Percentiles rank a stretch among this genome's conserved stretches.
Evolutionary conservation across 2,888 invertebrate species (phyloP).

Genomic region (Rhagophthalmus giganteus): DNA sequence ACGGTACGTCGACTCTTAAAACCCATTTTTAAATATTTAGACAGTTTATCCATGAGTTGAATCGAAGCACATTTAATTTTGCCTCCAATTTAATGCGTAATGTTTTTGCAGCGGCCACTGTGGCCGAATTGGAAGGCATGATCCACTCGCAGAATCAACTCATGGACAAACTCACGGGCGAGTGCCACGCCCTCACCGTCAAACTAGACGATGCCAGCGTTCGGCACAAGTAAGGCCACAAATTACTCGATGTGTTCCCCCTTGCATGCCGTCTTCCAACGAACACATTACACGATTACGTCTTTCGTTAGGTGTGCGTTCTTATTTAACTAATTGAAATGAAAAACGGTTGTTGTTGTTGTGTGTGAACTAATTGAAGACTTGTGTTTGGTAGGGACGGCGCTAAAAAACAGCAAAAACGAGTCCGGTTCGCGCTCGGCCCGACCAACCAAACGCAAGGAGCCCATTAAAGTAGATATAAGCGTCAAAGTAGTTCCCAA

Average conservation of each 20-base stretch:
- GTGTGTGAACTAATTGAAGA: constrained; percentile 23
- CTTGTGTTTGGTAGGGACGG: constrained; percentile 56
- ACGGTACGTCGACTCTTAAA: constrained; percentile 77
- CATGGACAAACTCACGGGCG: constrained; percentile 88
- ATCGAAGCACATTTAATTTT: constrained; percentile 8
- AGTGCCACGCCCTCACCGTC: constrained; percentile 86
- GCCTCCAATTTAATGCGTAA: constrained; percentile 28
- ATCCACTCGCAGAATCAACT: constrained; percentile 89
- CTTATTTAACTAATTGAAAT: too few relatives aligned
- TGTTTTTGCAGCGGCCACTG: constrained; percentile 77
- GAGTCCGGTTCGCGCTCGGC: constrained; percentile 55
- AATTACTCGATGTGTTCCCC: constrained; percentile 14
- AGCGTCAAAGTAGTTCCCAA: constrained; percentile 75
- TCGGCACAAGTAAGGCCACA: constrained; percentile 83
- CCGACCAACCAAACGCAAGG: constrained; percentile 61
- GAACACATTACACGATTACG: too few relatives aligned
- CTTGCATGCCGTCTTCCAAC: constrained; percentile 9
- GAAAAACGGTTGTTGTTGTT: constrained; percentile 1
- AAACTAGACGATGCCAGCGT: constrained; percentile 86
- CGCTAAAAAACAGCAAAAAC: constrained; percentile 51
- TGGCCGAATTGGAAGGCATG: constrained; percentile 87
- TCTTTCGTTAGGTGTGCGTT: too few relatives aligned
- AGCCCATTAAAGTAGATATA: constrained; percentile 77
- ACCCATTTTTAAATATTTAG: neutral
- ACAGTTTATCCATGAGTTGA: constrained; percentile 53